A percentile compares a stretch with the other conserved stretches of the same genome.
phyloP scores from a whole-genome alignment of 2,888 invertebrate species.

The Tenthredo distinguenda region DNA sequence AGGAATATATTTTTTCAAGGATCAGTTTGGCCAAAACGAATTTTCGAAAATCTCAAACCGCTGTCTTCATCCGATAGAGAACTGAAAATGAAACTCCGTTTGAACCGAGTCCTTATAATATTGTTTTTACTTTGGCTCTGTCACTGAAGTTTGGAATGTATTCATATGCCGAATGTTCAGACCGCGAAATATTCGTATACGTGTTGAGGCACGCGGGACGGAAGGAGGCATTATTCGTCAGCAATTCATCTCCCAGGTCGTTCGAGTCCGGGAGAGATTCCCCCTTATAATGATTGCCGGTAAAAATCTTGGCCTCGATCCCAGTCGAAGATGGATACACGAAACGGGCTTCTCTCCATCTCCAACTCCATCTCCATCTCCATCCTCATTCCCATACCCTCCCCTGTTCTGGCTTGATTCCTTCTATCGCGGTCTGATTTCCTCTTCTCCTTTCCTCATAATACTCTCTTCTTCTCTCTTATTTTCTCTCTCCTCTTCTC shows the following conservation, averaged over 20 bases:
- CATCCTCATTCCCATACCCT: background rate
- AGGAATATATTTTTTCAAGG: background rate
- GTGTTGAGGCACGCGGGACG: background rate
- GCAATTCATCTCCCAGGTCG: constrained; percentile 42
- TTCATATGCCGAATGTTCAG: constrained; percentile 7
- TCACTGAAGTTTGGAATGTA: background rate
- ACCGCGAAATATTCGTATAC: constrained; percentile 23
- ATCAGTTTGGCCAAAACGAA: background rate
- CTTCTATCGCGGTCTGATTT: constrained; percentile 27
- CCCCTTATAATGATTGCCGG: constrained; percentile 42
- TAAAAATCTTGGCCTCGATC: constrained; percentile 38
- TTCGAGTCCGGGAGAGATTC: background rate
- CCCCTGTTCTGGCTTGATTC: constrained; percentile 14
- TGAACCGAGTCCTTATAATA: too few relatives aligned
- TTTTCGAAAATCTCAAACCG: background rate
- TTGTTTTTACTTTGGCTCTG: too few relatives aligned
- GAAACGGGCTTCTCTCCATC: constrained; percentile 27
- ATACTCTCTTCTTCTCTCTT: background rate
- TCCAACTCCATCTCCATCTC: background rate
- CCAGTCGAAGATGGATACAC: constrained; percentile 41
- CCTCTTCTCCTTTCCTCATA: constrained; percentile 7
- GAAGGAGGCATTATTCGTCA: constrained; percentile 41
- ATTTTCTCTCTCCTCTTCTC: background rate
- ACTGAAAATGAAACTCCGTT: background rate
- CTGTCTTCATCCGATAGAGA: background rate